Evolutionary conservation across 2,888 invertebrate species (phyloP).

Genomic region (Crematogaster levior): DNA sequence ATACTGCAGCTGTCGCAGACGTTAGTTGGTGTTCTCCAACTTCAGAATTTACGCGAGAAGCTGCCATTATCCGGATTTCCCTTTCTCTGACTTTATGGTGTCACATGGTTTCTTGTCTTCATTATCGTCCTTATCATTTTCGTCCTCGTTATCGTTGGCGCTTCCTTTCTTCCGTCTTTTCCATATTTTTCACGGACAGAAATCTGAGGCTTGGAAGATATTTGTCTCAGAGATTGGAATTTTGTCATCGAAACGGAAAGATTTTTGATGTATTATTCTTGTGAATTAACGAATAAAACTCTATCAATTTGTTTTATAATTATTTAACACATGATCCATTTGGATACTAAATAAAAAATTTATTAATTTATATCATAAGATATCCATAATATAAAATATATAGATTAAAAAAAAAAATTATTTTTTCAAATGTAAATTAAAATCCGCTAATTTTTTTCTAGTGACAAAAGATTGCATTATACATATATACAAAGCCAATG

Average conservation of each 20-base stretch:
- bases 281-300: background rate
- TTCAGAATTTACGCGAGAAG: slow-evolving; percentile 50
- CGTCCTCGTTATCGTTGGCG: slow-evolving; percentile 62
- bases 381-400: slow-evolving; percentile 4
- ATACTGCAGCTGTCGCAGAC: slow-evolving; percentile 22
- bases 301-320: slow-evolving; percentile 12
- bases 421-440: background rate
- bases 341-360: background rate
- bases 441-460: background rate
- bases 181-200: slow-evolving; percentile 61
- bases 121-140: slow-evolving; percentile 54
- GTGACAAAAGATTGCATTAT: background rate
- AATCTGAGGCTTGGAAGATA: slow-evolving; percentile 17
- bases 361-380: background rate
- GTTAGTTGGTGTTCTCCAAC: slow-evolving; percentile 46
- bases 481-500: background rate
- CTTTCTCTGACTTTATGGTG: slow-evolving; percentile 55
- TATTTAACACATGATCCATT: background rate
- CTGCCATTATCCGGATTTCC: slow-evolving; percentile 63
- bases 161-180: slow-evolving; percentile 65
- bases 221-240: slow-evolving; percentile 4
- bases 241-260: slow-evolving; percentile 37
- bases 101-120: slow-evolving; percentile 53
- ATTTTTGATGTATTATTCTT: slow-evolving; percentile 21
- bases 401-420: background rate